Evolutionary conservation across 2,888 invertebrate species (phyloP), one percentile per base, ranked within the genome.

Genomic region (Cheilosia vulpina): DNA sequence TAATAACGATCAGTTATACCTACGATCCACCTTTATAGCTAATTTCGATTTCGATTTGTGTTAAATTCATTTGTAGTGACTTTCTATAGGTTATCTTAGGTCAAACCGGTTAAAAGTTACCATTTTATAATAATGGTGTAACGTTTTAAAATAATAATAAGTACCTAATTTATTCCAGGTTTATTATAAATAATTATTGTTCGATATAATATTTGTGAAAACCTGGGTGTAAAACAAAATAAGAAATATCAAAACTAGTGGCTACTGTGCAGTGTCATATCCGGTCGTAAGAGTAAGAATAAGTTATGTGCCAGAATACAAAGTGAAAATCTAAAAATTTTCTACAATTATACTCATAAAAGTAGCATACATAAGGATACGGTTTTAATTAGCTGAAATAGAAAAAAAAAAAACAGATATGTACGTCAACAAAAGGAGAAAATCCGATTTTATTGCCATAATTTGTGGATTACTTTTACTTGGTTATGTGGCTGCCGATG

Each of bases 351-450:
- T 52, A 24, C 7, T 52, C 0, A 60, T 31, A 31, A 65, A 43
- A 11, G n/a, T 11, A 50, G 5, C 7, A 27, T 21, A 41, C n/a
- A 7, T 41, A 11, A 45, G 50, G 41, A 69, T 19, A 45, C 43
- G 24, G 34, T 41, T 41, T 41, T 9, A 15, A 38, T 38, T 19
- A 55, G 13, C 7, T 17, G 11, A 24, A 69, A 55, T 17, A 50
- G 27, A 4, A 41, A 34, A 78, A 63, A 57, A 34, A 34, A 13
- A 38, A 38, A 4, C 38, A 38, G 38, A 38, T 13, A 78, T 78
- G 78, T 50, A 71, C 21, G 19, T 43, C n/a, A 71, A 50, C 50
- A 69, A 55, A 57, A 63, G 69, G 45, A 78, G 63, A 78, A 77
- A 77, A 69, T 45, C 7, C 1, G 63, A 57, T 31, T 71, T 50